A percentile compares a stretch with the other conserved stretches of the same genome.
These are phyloP conservation scores for Oxygymnocypris stewartii DNA, from an alignment of 2,113 vertebrate genomes.

Conservation along the genomic window DNA sequence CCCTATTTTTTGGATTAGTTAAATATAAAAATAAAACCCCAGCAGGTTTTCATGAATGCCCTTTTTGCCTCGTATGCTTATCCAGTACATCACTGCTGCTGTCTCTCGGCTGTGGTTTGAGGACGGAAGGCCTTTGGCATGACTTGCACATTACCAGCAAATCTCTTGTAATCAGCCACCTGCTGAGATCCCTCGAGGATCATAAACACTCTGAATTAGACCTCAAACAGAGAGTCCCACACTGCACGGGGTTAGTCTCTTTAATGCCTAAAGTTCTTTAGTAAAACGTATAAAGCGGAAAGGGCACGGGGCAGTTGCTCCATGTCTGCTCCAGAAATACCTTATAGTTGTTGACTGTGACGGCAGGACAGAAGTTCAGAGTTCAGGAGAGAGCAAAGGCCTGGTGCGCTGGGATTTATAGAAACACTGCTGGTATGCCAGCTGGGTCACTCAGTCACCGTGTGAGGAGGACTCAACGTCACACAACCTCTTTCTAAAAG, in stretches of 20 bases:
- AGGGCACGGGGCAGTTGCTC: slow-evolving; percentile 50
- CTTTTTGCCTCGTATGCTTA: background rate
- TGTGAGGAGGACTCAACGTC: slow-evolving; percentile 52
- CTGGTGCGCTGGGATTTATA: slow-evolving; percentile 60
- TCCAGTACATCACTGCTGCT: background rate
- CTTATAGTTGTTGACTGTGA: background rate
- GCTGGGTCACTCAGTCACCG: slow-evolving; percentile 69
- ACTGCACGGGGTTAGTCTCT: background rate
- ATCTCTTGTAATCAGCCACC: slow-evolving; percentile 65
- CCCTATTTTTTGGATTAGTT: no score
- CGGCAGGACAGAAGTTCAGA: background rate
- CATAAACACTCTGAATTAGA: slow-evolving; percentile 65
- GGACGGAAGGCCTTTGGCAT: background rate
- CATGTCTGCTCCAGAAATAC: slow-evolving; percentile 48
- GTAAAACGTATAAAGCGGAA: background rate
- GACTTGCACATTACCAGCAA: slow-evolving; percentile 46
- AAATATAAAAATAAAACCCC: background rate
- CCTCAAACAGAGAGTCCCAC: slow-evolving; percentile 50
- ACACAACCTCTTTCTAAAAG: slow-evolving; percentile 65
- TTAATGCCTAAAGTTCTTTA: slow-evolving; percentile 54
- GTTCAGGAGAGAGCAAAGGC: slow-evolving; percentile 48
- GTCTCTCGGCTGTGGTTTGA: background rate
- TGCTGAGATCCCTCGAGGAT: slow-evolving; percentile 71
- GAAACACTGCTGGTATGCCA: slow-evolving; percentile 70
- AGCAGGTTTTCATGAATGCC: background rate